Percentiles rank a stretch among this genome's conserved stretches.
Evolutionary conservation across 64 coral and sea anemone species (phyloP).

Genomic region (Stichodactyla mertensii): DNA sequence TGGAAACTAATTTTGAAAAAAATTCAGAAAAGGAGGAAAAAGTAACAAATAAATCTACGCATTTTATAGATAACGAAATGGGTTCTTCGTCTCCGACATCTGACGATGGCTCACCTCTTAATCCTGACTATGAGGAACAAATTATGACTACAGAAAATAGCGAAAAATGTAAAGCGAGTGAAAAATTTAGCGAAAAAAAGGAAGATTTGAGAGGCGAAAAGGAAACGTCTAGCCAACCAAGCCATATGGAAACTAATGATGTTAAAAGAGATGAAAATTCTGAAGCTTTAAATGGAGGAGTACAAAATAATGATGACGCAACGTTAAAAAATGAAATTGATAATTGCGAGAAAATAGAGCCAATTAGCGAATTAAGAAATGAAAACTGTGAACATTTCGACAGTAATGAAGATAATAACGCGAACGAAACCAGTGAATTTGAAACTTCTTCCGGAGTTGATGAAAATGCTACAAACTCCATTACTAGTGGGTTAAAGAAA

Average conservation of each 20-base stretch:
- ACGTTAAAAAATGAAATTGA: not conserved
- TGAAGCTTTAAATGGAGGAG: not conserved
- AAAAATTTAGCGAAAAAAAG: not conserved
- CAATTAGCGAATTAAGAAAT: not conserved
- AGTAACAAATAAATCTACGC: not conserved
- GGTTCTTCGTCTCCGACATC: not conserved
- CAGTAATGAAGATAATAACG: not conserved
- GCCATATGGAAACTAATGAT: not conserved
- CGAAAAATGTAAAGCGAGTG: not conserved
- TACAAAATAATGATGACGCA: not conserved
- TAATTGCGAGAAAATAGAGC: not conserved
- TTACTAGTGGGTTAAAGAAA: not conserved
- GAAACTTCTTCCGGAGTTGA: not conserved
- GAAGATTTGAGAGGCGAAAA: not conserved
- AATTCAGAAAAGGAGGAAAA: not conserved
- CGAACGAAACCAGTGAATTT: not conserved
- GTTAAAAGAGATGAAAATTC: not conserved
- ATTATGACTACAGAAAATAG: not conserved
- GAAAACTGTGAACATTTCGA: not conserved
- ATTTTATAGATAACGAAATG: not conserved
- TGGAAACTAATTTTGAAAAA: not conserved
- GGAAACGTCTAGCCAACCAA: not conserved
- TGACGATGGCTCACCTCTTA: not conserved
- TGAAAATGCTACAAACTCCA: not conserved
- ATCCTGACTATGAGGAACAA: not conserved